Conservation (phyloP, 2,113 vertebrate species). For the Cynopterus brachyotis region DNA sequence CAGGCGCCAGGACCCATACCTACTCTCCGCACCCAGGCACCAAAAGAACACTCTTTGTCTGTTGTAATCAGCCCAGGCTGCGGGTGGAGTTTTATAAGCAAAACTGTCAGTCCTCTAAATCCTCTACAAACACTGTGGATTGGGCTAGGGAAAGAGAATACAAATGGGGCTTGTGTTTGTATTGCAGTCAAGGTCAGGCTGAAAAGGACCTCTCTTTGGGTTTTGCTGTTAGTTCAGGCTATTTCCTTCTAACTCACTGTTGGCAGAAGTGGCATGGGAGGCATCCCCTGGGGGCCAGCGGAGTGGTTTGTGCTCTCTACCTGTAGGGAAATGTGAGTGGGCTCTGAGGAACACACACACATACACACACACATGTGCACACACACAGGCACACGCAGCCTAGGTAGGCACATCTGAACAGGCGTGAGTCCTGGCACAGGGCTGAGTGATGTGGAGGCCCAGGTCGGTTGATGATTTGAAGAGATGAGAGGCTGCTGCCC, state of each 20-base stretch:
- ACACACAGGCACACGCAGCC: neutral
- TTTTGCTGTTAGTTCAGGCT: neutral
- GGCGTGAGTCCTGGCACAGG: neutral
- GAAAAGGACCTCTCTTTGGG: neutral
- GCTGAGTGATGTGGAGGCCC: neutral
- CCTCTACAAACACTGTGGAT: neutral
- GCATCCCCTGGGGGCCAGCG: too few species aligned
- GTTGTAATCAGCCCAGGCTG: neutral
- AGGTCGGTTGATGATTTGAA: neutral
- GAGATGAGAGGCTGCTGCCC: neutral
- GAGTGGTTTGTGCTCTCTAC: neutral
- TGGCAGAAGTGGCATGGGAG: neutral
- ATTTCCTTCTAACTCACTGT: neutral
- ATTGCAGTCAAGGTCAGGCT: accelerated
- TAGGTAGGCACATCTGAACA: neutral
- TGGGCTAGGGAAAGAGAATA: neutral
- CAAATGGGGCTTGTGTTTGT: neutral
- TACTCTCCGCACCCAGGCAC: neutral
- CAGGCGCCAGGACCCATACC: neutral
- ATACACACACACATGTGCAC: neutral
- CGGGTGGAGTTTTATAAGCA: neutral
- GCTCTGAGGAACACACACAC: neutral
- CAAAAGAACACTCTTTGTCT: neutral
- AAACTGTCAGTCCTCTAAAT: neutral
- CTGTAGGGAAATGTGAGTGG: neutral